phyloP scores from a whole-genome alignment of 2,113 vertebrate species.

The Neotoma lepida region DNA sequence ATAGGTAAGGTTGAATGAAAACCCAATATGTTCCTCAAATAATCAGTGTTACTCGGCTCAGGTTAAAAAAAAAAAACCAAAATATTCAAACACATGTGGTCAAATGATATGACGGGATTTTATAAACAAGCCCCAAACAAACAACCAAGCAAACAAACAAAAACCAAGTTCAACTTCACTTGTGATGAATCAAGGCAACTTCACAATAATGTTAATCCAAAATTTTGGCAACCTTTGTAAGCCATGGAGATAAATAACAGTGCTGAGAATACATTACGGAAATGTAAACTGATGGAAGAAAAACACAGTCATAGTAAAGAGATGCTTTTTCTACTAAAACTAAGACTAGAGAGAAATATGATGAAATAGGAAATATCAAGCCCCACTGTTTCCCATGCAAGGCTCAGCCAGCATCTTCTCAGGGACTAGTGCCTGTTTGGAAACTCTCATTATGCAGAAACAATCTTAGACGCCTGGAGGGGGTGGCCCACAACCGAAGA shows the following conservation, averaged over 20 bases:
- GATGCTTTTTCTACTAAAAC: neutral
- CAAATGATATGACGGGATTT: neutral
- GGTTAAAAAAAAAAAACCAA: neutral
- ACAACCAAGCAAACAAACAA: neutral
- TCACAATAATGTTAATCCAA: neutral
- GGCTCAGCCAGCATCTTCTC: neutral
- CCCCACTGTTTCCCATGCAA: neutral
- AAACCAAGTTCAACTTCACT: neutral
- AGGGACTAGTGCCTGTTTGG: neutral
- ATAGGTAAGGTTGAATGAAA: constrained; percentile 3
- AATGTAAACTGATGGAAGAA: neutral
- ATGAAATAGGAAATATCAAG: neutral
- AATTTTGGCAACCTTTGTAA: constrained; percentile 30
- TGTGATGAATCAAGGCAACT: neutral
- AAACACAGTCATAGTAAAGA: neutral
- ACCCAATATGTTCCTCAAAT: neutral
- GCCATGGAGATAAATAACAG: neutral
- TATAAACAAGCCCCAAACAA: neutral
- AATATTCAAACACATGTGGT: neutral
- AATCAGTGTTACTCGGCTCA: neutral
- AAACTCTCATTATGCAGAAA: neutral
- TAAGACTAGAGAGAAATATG: neutral
- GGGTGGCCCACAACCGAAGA: neutral
- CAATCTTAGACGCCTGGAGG: neutral
- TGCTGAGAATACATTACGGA: neutral